phyloP scores from a whole-genome alignment of 1,140 invertebrate species.

The Heliconius himera region DNA sequence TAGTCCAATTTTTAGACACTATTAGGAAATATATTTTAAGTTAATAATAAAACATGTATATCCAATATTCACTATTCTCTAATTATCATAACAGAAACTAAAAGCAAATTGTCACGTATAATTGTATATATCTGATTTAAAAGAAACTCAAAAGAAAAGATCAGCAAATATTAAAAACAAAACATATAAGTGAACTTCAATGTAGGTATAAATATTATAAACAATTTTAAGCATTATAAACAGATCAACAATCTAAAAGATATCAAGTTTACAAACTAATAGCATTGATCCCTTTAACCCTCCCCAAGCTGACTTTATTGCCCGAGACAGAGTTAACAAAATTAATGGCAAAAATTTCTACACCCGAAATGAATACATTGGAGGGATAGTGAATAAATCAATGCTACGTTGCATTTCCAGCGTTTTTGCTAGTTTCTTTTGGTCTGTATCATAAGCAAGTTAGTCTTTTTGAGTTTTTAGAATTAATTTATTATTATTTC shows the following conservation, averaged over 20 bases:
- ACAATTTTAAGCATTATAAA: neutral
- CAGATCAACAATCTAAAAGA: slow-evolving; percentile 25
- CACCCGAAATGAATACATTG: slow-evolving; percentile 79
- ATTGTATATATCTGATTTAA: too few species aligned
- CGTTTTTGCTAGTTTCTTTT: slow-evolving; percentile 46
- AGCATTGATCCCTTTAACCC: slow-evolving; percentile 54
- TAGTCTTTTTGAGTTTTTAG: neutral
- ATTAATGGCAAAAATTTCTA: slow-evolving; percentile 81
- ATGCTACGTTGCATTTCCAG: slow-evolving; percentile 76
- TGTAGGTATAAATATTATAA: too few species aligned
- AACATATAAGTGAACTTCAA: too few species aligned
- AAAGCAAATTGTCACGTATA: too few species aligned
- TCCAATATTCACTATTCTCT: too few species aligned
- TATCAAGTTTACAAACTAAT: slow-evolving; percentile 59
- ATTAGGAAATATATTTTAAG: too few species aligned
- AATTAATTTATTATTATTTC: too few species aligned
- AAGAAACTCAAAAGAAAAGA: too few species aligned
- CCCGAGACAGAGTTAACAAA: slow-evolving; percentile 78
- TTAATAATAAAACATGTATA: too few species aligned
- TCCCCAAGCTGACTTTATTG: slow-evolving; percentile 72
- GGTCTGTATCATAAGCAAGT: slow-evolving; percentile 44
- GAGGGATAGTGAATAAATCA: slow-evolving; percentile 76
- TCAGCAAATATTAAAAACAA: too few species aligned
- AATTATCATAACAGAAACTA: too few species aligned
- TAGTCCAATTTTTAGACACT: too few species aligned